These are phyloP conservation scores for Acrocephalus arundinaceus DNA, from an alignment of 2,113 vertebrate species.

Conservation along the genomic window DNA sequence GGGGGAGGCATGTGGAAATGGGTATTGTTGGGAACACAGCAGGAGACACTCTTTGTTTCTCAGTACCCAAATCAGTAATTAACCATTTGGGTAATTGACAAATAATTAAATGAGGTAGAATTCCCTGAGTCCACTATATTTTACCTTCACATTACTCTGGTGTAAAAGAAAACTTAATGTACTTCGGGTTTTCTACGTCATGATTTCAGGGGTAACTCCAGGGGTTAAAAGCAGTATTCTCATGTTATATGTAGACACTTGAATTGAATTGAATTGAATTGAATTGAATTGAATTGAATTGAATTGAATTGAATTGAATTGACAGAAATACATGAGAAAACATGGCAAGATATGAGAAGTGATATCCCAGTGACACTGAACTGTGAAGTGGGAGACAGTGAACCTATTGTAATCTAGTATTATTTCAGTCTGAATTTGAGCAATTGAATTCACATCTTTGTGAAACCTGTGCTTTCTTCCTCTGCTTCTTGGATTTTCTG, in stretches of 20 bases:
- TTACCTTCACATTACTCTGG: neutral
- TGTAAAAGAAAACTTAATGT: neutral
- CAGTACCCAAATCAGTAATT: neutral
- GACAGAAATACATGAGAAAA: neutral
- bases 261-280: neutral
- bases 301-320: neutral
- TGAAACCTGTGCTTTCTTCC: neutral
- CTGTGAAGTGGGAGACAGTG: neutral
- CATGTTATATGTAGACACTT: neutral
- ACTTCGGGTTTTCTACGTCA: neutral
- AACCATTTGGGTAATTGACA: rapidly evolving
- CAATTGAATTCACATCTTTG: neutral
- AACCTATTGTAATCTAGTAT: neutral
- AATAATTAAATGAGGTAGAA: neutral
- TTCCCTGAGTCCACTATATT: neutral
- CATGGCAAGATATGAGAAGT: neutral
- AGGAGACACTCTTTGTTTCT: neutral
- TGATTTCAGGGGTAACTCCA: neutral
- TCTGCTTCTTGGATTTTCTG: neutral
- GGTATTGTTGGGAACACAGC: neutral
- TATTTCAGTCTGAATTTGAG: neutral
- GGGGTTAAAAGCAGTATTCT: neutral
- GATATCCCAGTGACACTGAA: neutral
- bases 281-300: neutral
- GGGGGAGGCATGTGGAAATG: neutral